These are phyloP conservation scores for Acanthurus lineatus DNA, from an alignment of 2,797 vertebrate genomes.

Conservation along the genomic window DNA sequence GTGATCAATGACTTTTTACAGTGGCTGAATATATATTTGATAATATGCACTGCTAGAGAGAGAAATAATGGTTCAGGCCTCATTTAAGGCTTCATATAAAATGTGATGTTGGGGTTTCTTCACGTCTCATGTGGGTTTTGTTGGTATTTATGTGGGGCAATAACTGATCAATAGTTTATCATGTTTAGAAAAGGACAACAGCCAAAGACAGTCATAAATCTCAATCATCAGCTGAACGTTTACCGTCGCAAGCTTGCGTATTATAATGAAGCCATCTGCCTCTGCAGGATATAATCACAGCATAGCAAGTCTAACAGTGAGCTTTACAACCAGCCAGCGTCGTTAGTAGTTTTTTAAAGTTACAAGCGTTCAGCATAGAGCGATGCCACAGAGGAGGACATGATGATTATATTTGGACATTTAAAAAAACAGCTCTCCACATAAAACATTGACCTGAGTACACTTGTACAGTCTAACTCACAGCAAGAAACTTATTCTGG, in stretches of 20 bases:
- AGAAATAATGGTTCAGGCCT: not conserved
- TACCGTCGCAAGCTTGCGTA: constrained; percentile 51
- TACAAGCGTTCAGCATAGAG: constrained; percentile 46
- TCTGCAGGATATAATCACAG: constrained; percentile 33
- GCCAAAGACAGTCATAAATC: constrained; percentile 64
- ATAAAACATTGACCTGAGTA: constrained; percentile 43
- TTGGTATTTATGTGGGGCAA: constrained; percentile 29
- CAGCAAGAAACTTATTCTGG: constrained; percentile 24
- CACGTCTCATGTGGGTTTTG: constrained; percentile 2
- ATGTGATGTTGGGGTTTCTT: constrained; percentile 4
- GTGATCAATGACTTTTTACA: not conserved
- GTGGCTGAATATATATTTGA: not conserved
- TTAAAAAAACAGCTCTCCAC: constrained; percentile 26
- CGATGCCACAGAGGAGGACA: constrained; percentile 48
- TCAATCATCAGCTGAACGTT: constrained; percentile 45
- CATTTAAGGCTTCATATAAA: constrained; percentile 15
- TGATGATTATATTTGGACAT: constrained; percentile 60
- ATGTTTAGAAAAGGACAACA: constrained; percentile 59
- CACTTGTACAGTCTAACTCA: constrained; percentile 14
- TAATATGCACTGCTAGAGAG: not conserved
- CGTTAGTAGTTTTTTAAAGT: no score
- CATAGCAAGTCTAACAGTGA: constrained; percentile 31
- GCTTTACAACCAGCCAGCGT: not conserved
- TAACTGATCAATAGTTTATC: constrained; percentile 56
- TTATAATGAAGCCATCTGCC: constrained; percentile 74